Evolutionary conservation across 2,888 invertebrate genomes (phyloP).

Genomic region (Drosophila meridiana): DNA sequence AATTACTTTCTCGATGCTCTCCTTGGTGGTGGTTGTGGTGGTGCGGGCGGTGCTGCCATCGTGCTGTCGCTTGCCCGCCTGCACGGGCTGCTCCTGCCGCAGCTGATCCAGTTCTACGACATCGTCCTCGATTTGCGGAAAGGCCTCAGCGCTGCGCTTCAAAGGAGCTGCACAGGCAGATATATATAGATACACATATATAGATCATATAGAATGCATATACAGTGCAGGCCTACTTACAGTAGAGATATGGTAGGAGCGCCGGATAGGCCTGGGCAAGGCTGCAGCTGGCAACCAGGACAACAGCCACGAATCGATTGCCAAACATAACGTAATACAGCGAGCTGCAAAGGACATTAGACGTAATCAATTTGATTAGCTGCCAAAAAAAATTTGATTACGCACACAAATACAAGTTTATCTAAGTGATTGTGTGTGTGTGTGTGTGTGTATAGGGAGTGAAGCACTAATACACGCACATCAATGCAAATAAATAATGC

Average conservation of each 20-base stretch:
- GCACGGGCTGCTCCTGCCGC: conserved; percentile 39
- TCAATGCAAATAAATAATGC: conserved; percentile 62
- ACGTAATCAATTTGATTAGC: conserved; percentile 66
- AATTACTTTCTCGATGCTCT: conserved; percentile 64
- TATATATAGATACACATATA: neutral
- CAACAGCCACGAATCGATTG: conserved; percentile 70
- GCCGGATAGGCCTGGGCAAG: conserved; percentile 80
- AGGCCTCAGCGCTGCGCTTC: conserved; percentile 43
- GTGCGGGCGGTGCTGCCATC: conserved; percentile 60
- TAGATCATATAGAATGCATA: neutral
- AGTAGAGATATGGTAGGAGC: conserved; percentile 72
- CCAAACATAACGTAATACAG: conserved; percentile 68
- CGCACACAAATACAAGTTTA: conserved; percentile 8
- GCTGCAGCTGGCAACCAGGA: conserved; percentile 73
- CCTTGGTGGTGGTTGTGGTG: conserved; percentile 65
- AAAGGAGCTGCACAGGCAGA: conserved; percentile 48
- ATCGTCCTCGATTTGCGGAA: conserved; percentile 85
- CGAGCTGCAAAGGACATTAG: conserved; percentile 61
- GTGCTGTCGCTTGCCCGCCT: conserved; percentile 53
- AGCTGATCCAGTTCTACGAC: conserved; percentile 86
- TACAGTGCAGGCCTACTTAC: conserved; percentile 46
- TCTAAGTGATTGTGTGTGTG: neutral
- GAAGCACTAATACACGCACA: conserved; percentile 26
- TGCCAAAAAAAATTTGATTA: conserved; percentile 64
- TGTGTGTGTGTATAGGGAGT: conserved; percentile 12